A percentile compares a stretch with the other conserved stretches of the same genome.
These are phyloP conservation scores for Drosophila ustulata DNA, from an alignment of 2,888 invertebrate genomes.

Conservation along the genomic window DNA sequence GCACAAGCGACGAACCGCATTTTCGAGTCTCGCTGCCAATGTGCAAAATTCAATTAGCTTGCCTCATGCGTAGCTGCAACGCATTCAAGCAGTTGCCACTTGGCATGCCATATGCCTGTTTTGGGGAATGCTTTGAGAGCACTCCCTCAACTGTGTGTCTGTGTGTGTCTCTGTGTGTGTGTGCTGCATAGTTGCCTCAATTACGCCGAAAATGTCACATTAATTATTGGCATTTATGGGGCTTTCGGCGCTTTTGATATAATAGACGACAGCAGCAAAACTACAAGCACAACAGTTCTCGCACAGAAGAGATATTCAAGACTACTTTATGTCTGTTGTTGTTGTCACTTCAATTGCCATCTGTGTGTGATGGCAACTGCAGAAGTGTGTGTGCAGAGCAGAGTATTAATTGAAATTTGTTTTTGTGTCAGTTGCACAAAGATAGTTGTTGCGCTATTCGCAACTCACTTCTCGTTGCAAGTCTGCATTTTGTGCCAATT, in stretches of 20 bases:
- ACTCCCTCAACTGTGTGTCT: slow-evolving; percentile 11
- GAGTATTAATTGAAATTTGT: slow-evolving; percentile 73
- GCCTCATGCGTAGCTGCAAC: slow-evolving; percentile 45
- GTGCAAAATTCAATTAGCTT: slow-evolving; percentile 67
- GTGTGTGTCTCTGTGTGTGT: slow-evolving; percentile 22
- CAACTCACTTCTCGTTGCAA: slow-evolving; percentile 9
- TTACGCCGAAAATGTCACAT: slow-evolving; percentile 78
- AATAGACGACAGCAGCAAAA: slow-evolving; percentile 23
- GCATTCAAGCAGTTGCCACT: slow-evolving; percentile 69
- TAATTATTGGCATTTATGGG: slow-evolving; percentile 80
- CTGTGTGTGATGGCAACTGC: slow-evolving; percentile 40
- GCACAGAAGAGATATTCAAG: slow-evolving; percentile 29
- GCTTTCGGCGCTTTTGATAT: slow-evolving; percentile 68
- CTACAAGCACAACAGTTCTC: slow-evolving; percentile 54
- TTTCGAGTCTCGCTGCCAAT: slow-evolving; percentile 45
- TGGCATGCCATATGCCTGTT: slow-evolving; percentile 58
- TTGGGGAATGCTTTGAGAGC: slow-evolving; percentile 71
- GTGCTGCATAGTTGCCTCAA: slow-evolving; percentile 67
- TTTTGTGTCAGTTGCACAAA: slow-evolving; percentile 72
- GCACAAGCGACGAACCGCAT: slow-evolving; percentile 28
- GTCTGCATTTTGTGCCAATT: slow-evolving; percentile 65
- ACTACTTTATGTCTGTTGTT: slow-evolving; percentile 55
- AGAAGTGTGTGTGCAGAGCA: neutral
- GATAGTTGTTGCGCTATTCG: slow-evolving; percentile 24
- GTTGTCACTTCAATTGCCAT: slow-evolving; percentile 44